Evolutionary conservation across 1,140 invertebrate species (phyloP), one percentile per base, ranked within the genome.

Genomic region (Drosophila obscura): DNA sequence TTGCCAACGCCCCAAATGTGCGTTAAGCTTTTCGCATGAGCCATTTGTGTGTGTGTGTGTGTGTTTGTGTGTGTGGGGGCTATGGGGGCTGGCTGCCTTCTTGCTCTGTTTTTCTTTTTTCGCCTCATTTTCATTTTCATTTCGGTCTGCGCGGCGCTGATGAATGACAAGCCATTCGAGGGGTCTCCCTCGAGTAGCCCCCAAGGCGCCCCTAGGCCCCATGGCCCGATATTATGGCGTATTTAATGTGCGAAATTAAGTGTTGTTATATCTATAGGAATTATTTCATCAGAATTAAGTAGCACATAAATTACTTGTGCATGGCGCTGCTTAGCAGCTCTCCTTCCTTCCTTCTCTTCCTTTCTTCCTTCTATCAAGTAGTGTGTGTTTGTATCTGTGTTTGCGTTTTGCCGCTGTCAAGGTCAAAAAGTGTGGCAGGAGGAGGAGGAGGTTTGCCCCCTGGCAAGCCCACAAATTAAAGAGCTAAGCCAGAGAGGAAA

Each of bases 171-270:
- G 62, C 82, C 74, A 85, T 82, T 73, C 35, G 82, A 80, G 75
- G 61, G 63, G 35, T 39, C 35, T 39, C 35, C 35, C 35, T 11
- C 35, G 11, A 35, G 31, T 51, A 45, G 19, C 7, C 55, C 28
- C 55, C 50, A 35, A 19, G 50, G 9, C 28, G 26, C 63, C 11
- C 45, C 41, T 5, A 49, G 22, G 13, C 26, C 31, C 50, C 39
- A 8, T 13, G 22, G 11, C 50, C 41, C 64, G 69, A 46, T 72
- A 75, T 79, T 78, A 79, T 85, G 82, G 74, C 74, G 82, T 76
- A 73, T 82, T 88, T 88, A 87, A 88, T 87, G 83, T 76, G 83
- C 71, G 83, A 87, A 85, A 88, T 87, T 82, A 88, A 87, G 82
- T 82, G 82, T 79, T 82, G 78, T 88, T 88, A 69, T 87, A 82